Evolutionary conservation across 92 coral and sea anemone species (phyloP).

Genomic region (Epizoanthus stellaris): DNA sequence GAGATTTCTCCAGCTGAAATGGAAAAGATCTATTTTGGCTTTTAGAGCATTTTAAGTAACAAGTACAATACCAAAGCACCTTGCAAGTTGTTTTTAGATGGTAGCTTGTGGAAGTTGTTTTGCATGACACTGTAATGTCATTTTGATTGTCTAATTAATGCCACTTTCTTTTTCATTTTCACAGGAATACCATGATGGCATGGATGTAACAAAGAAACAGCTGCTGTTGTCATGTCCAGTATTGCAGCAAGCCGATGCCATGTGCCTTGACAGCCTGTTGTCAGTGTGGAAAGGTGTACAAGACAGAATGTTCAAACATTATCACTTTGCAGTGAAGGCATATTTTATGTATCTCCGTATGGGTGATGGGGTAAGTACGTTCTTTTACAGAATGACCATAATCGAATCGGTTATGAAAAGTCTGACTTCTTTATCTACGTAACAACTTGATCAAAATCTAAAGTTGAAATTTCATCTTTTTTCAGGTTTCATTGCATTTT

Average conservation of each 20-base stretch:
- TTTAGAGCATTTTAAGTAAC: too few relatives aligned
- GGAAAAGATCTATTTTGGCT: too few relatives aligned
- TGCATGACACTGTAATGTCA: not conserved
- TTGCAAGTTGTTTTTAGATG: too few relatives aligned
- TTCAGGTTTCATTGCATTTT: too few relatives aligned
- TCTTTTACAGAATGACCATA: too few relatives aligned
- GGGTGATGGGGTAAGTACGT: constrained; percentile 74
- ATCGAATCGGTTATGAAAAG: not conserved
- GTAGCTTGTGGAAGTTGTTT: not conserved
- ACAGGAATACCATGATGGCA: constrained; percentile 79
- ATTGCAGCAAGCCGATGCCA: constrained; percentile 77
- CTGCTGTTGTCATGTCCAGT: constrained; percentile 79
- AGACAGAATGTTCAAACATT: constrained; percentile 91
- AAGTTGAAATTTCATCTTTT: too few relatives aligned
- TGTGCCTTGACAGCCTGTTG: constrained; percentile 76
- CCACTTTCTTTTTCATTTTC: not conserved
- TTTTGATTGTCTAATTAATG: not conserved
- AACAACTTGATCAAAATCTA: not conserved
- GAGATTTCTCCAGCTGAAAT: too few relatives aligned
- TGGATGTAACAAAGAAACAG: constrained; percentile 88
- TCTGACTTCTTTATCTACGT: constrained; percentile 7
- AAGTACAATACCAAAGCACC: too few relatives aligned
- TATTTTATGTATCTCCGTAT: constrained; percentile 96
- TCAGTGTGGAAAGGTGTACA: constrained; percentile 93
- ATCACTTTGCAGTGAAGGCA: constrained; percentile 96